Evolutionary conservation across 2,113 vertebrate genomes (phyloP).

Genomic region (Grus americana): DNA sequence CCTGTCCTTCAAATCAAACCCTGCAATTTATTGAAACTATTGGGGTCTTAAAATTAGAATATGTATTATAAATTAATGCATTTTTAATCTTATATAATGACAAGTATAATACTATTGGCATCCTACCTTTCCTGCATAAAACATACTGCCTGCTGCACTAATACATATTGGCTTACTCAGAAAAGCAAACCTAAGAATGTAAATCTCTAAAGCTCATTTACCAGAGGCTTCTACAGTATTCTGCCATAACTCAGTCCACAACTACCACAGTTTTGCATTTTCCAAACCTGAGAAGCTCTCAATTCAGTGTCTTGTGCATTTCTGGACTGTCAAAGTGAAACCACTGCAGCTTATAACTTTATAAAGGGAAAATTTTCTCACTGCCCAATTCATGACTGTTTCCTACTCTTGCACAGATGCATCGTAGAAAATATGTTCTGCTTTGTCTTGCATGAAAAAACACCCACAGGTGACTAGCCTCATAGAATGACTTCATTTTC

Average conservation of each 20-base stretch:
- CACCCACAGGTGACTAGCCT: not conserved
- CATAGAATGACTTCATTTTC: not conserved
- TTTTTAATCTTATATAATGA: not conserved
- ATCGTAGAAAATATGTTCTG: not conserved
- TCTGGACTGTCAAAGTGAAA: not conserved
- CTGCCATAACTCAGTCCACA: not conserved
- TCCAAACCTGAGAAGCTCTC: not conserved
- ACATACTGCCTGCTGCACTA: not conserved
- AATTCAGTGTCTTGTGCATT: not conserved
- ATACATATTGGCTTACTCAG: not conserved
- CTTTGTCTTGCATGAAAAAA: not conserved
- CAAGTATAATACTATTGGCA: not conserved
- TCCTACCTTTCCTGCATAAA: not conserved
- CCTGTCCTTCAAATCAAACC: conserved; percentile 27
- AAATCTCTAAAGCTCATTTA: conserved; percentile 7
- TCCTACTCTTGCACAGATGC: not conserved
- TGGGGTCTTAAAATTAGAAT: conserved; percentile 30
- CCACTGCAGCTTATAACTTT: not conserved
- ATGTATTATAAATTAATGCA: conserved; percentile 5
- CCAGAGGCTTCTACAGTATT: not conserved
- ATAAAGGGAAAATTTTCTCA: not conserved
- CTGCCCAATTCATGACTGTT: not conserved
- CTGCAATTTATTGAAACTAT: conserved; percentile 53
- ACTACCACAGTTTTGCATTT: not conserved
- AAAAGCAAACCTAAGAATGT: not conserved